These are phyloP conservation scores for Doryteuthis pealeii DNA, from an alignment of 1,140 invertebrate genomes.

Conservation along the genomic window DNA sequence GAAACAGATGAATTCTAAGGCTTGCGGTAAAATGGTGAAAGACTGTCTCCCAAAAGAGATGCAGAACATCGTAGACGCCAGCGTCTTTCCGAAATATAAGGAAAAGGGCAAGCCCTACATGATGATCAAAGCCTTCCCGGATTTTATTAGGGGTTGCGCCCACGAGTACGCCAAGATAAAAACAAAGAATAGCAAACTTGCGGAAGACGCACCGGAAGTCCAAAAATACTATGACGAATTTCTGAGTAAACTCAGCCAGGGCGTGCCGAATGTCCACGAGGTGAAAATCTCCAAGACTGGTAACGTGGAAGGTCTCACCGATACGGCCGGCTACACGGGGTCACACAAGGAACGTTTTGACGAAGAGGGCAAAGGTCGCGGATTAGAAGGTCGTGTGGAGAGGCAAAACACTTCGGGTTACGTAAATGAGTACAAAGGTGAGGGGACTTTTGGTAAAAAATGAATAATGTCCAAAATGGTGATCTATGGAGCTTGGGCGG, in stretches of 20 bases:
- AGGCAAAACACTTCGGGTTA: slow-evolving; percentile 59
- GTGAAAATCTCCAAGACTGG: slow-evolving; percentile 9
- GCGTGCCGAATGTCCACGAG: slow-evolving; percentile 2
- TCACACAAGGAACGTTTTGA: slow-evolving; percentile 65
- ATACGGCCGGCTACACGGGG: slow-evolving; percentile 62
- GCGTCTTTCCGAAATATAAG: slow-evolving; percentile 14
- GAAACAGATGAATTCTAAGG: slow-evolving; percentile 9
- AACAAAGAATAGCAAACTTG: neutral
- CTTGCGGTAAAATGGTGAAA: slow-evolving; percentile 17
- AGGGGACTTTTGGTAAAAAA: slow-evolving; percentile 56
- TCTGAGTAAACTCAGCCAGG: neutral
- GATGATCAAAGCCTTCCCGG: neutral
- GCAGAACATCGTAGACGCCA: slow-evolving; percentile 8
- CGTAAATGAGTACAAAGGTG: slow-evolving; percentile 62
- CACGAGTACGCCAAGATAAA: slow-evolving; percentile 12
- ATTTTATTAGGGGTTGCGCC: slow-evolving; percentile 6
- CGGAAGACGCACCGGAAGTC: slow-evolving; percentile 1
- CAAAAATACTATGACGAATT: slow-evolving; percentile 9
- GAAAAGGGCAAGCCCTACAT: slow-evolving; percentile 10
- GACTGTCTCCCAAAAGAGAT: slow-evolving; percentile 11
- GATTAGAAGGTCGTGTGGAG: slow-evolving; percentile 59
- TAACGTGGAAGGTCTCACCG: slow-evolving; percentile 66
- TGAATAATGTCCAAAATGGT: slow-evolving; percentile 15
- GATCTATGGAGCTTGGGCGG: no score
- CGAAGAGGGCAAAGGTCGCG: slow-evolving; percentile 62